Evolutionary conservation across 2,113 vertebrate genomes (phyloP), one percentile per base, ranked within the genome.

Genomic region (Cygnus buccinator): DNA sequence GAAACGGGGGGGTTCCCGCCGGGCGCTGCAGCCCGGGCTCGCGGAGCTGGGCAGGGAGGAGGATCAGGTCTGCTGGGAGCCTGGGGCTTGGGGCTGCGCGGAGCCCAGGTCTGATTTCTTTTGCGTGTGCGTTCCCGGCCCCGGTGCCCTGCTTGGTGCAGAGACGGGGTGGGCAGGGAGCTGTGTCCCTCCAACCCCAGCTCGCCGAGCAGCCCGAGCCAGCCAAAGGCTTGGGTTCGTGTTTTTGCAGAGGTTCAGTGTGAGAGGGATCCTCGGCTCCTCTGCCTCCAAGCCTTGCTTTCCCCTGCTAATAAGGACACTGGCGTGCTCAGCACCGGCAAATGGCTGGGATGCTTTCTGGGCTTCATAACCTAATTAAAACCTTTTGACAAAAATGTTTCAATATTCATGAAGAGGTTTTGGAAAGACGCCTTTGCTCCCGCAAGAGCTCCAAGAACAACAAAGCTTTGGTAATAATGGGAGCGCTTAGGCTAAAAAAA

Each of bases 391-490:
- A 23, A 21, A 33, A 43, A 4, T 2, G 4, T 43, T 89, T 79
- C 50, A 1, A 63, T 89, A 19, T 50, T 90, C 54, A 3, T 18
- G 55, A 39, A 41, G 90, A 70, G 94, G 77, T 41, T 94, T 94
- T 97, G 96, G 94, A 95, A 54, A 33, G 80, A 31, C 0, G 59
- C 94, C 93, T 83, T 58, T 2, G 29, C 54, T 81, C 62, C 73
- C 0, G 9, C 85, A 71, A 26, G 18, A 92, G 96, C 91, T 92
- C 90, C 96, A 97, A 95, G 87, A 96, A 90, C 87, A 97, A 95
- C 95, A 97, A 55, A 87, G 90, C 91, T 94, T 91, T 95, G 93
- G 95, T 91, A 71, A 58, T n/a, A 94, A 90, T 65, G 82, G 84
- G 89, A 93, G 66, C 62, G 28, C 95, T 97, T 90, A 92, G 90